Percentiles rank a stretch among this genome's conserved stretches.
Conservation (phyloP, 2,888 invertebrate genomes). For the Apodemia mormo region DNA sequence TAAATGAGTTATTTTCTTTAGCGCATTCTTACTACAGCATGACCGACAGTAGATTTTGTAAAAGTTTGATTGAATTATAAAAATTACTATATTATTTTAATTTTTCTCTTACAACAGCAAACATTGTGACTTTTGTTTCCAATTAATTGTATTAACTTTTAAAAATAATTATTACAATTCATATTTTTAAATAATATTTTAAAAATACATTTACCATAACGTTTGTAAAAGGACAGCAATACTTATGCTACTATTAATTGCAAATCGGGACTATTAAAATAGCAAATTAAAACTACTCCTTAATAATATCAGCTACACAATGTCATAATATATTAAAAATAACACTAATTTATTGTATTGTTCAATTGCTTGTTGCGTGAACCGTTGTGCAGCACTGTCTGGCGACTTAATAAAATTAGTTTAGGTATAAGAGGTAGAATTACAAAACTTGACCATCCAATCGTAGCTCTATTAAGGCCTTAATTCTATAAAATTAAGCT, state of each 20-base stretch:
- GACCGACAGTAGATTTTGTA: neutral
- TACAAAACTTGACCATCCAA: neutral
- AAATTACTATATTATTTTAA: neutral
- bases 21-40: neutral
- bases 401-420: neutral
- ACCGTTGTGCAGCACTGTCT: constrained; percentile 21
- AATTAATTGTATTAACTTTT: neutral
- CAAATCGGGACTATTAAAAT: constrained; percentile 55
- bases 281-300: constrained; percentile 60
- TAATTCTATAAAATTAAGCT: too few species aligned
- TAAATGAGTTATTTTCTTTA: neutral
- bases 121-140: neutral
- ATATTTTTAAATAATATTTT: neutral
- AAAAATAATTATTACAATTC: neutral
- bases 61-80: neutral
- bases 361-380: constrained; percentile 59
- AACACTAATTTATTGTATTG: constrained; percentile 35
- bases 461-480: neutral
- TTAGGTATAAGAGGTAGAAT: neutral
- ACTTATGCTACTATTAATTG: constrained; percentile 52
- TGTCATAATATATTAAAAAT: constrained; percentile 45
- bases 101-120: neutral
- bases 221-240: constrained; percentile 51
- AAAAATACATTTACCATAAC: constrained; percentile 3
- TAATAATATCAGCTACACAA: constrained; percentile 66